Evolutionary conservation across 2,888 invertebrate genomes (phyloP), one percentile per base, ranked within the genome.

Genomic region (Synanthedon vespiformis): DNA sequence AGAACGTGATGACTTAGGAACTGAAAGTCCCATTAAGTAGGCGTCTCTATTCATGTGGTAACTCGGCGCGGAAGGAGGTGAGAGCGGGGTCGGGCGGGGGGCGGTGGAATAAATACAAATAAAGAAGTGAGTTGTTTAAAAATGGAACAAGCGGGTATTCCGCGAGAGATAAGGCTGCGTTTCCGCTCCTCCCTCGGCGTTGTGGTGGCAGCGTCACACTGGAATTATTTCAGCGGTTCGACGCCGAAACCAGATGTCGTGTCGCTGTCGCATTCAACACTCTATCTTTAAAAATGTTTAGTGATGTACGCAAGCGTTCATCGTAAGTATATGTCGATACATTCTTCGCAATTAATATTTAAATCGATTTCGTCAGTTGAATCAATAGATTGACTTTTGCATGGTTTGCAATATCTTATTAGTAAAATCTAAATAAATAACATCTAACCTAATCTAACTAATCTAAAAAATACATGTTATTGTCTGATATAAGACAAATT

Each of bases 81-180:
- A 72, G 72, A 71, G 70, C 68, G 67, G 70, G 70, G 54, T 59
- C 57, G 62, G 60, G 58, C 55, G 67, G 60, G 57, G 56, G 69
- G 66, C 66, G 62, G 64, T 58, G 73, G 73, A 68, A 76, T 80
- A 77, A 79, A 80, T 77, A 82, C 79, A 86, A 86, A 85, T 84
- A 87, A 86, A 84, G 81, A 83, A 80, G 79, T 66, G 85, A 85
- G 77, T 87, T 87, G 85, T 87, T 87, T 87, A 87, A 87, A 87
- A 87, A 83, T 80, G 80, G 80, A 78, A 83, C 81, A 83, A 87
- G 84, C 83, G 82, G 80, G 84, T 83, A 82, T 85, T 81, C 78
- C 66, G 74, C 64, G 70, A 63, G 69, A 85, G 87, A 87, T 87
- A 87, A 87, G 85, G 81, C 81, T 77, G 84, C 76, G 83, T 81